These are phyloP conservation scores for Palythoa heliodiscus DNA, from an alignment of 92 coral and sea anemone species.

Conservation along the genomic window DNA sequence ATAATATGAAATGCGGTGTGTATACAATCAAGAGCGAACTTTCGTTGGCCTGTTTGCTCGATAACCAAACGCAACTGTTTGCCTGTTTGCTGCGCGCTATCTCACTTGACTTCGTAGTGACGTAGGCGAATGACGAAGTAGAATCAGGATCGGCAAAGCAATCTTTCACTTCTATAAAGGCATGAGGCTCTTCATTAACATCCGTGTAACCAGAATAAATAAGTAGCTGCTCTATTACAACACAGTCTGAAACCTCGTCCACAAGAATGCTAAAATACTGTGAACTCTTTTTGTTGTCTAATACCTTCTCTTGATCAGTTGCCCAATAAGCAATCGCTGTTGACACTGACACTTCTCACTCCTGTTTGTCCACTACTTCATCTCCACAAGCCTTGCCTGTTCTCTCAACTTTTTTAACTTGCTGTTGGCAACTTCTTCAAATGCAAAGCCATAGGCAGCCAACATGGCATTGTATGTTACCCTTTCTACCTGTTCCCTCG, in stretches of 20 bases:
- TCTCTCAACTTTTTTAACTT: constrained; percentile 42
- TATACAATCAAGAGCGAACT: no score
- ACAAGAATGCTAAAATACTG: constrained; percentile 53
- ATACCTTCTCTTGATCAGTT: constrained; percentile 33
- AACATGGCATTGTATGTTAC: constrained; percentile 56
- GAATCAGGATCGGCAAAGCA: constrained; percentile 34
- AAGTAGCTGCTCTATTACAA: constrained; percentile 51
- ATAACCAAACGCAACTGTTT: no score
- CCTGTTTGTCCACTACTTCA: constrained; percentile 46
- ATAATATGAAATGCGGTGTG: no score
- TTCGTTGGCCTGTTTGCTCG: no score
- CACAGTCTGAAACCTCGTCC: constrained; percentile 52
- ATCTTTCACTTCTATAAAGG: constrained; percentile 56
- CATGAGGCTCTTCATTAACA: constrained; percentile 48
- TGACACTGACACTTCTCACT: constrained; percentile 39
- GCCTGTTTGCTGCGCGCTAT: no score
- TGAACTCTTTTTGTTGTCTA: constrained; percentile 47
- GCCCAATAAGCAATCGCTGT: constrained; percentile 47
- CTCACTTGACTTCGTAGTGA: no score
- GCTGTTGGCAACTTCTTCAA: constrained; percentile 55
- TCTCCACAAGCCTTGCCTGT: constrained; percentile 46
- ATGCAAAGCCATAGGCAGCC: constrained; percentile 53
- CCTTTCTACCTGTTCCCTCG: constrained; percentile 42
- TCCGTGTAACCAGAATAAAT: constrained; percentile 47
- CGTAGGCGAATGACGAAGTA: no score